Percentiles rank a stretch among this genome's conserved stretches.
Conservation (phyloP, 2,888 invertebrate species). For the Nineta flava region DNA sequence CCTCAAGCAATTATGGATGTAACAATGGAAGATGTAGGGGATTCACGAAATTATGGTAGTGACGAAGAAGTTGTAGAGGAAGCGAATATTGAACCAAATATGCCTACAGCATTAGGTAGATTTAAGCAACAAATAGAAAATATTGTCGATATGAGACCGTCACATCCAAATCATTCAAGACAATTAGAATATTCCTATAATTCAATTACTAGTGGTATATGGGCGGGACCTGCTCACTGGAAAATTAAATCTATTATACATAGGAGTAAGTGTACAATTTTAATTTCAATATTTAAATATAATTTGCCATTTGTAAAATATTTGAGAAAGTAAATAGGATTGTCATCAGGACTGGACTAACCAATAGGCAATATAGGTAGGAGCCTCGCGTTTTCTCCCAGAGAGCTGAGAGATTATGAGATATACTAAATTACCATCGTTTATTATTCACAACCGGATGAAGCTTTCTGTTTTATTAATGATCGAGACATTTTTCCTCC, state of each 20-base stretch:
- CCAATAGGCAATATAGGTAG: too few species aligned
- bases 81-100: constrained; percentile 13
- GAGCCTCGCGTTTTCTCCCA: too few species aligned
- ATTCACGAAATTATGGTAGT: background rate
- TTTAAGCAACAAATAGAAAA: constrained; percentile 25
- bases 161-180: constrained; percentile 28
- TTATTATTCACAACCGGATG: too few species aligned
- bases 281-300: too few species aligned
- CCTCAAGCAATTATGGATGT: background rate
- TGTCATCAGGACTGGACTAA: too few species aligned
- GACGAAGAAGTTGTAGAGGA: constrained; percentile 25
- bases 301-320: too few species aligned
- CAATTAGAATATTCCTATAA: constrained; percentile 55
- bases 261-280: background rate
- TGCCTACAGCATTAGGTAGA: constrained; percentile 20
- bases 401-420: too few species aligned
- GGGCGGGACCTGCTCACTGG: constrained; percentile 80
- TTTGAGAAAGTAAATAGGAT: too few species aligned
- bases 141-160: constrained; percentile 41
- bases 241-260: constrained; percentile 35
- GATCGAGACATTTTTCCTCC: too few species aligned
- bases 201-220: constrained; percentile 37
- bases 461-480: too few species aligned
- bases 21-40: background rate
- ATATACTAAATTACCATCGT: too few species aligned